Conservation (phyloP, 2,888 invertebrate species). For the Leucophora obtusa region DNA sequence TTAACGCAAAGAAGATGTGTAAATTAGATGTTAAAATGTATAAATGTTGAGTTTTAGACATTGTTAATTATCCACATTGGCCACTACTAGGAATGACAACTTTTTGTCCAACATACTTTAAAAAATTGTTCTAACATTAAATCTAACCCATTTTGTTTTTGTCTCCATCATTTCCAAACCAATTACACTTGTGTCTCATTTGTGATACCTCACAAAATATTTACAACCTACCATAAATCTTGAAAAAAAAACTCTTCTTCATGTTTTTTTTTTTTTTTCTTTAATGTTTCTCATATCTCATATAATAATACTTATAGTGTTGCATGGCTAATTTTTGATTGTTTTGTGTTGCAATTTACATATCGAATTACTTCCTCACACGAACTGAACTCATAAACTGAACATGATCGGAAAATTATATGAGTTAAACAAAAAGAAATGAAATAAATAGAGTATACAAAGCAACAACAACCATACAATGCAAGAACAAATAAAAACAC, state of each 20-base stretch:
- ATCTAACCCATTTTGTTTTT: not conserved
- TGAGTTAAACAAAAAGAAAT: slow-evolving; percentile 38
- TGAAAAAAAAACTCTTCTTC: not conserved
- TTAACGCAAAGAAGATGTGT: too few relatives aligned
- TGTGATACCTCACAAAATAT: not conserved
- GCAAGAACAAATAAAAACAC: slow-evolving; percentile 60
- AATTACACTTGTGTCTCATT: not conserved
- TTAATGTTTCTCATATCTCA: slow-evolving; percentile 18
- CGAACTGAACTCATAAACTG: slow-evolving; percentile 65
- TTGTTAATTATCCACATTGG: too few relatives aligned
- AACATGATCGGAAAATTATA: slow-evolving; percentile 66
- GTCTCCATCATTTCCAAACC: not conserved
- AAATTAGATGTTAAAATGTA: too few relatives aligned
- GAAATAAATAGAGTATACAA: slow-evolving; percentile 9
- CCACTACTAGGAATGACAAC: too few relatives aligned
- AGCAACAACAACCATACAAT: slow-evolving; percentile 26
- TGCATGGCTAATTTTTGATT: slow-evolving; percentile 74
- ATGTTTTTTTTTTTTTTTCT: too few relatives aligned
- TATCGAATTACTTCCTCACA: slow-evolving; percentile 72
- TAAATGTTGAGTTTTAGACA: too few relatives aligned
- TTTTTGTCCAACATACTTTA: too few relatives aligned
- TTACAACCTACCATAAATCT: not conserved
- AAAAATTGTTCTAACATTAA: too few relatives aligned
- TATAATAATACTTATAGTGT: slow-evolving; percentile 51
- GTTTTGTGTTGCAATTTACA: slow-evolving; percentile 72